Conservation (phyloP, 2,888 invertebrate genomes). For the Orchesellides sinensis region DNA sequence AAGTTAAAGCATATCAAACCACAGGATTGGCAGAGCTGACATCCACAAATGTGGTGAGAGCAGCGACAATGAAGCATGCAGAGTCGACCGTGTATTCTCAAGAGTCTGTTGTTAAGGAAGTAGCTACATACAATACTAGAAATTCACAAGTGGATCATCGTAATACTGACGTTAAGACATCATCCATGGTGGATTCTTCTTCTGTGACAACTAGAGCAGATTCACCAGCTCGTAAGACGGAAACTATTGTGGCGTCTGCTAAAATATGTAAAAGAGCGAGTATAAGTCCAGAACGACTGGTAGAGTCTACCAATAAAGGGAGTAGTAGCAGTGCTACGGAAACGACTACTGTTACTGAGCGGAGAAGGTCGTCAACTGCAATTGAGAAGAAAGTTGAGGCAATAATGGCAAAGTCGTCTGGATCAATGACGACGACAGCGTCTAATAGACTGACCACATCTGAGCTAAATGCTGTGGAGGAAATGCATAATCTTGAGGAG, state of each 20-base stretch:
- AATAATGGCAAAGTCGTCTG: slow-evolving; percentile 25
- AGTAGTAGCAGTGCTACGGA: neutral
- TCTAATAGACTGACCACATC: slow-evolving; percentile 58
- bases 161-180: neutral
- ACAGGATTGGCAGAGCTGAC: slow-evolving; percentile 40
- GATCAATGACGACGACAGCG: neutral
- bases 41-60: slow-evolving; percentile 47
- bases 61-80: slow-evolving; percentile 36
- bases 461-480: slow-evolving; percentile 66
- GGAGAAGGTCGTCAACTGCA: slow-evolving; percentile 43
- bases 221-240: neutral
- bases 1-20: slow-evolving; percentile 21
- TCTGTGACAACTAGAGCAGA: no score
- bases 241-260: neutral
- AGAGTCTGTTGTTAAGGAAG: neutral
- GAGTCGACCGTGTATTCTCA: slow-evolving; percentile 9
- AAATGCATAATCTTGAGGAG: slow-evolving; percentile 67
- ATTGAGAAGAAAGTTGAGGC: slow-evolving; percentile 52
- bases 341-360: slow-evolving; percentile 16
- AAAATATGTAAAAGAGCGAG: slow-evolving; percentile 30
- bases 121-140: neutral
- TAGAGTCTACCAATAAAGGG: neutral
- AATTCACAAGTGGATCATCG: slow-evolving; percentile 5
- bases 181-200: neutral
- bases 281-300: slow-evolving; percentile 44